Evolutionary conservation across 2,113 vertebrate species (phyloP).

Genomic region (Sterna hirundo): DNA sequence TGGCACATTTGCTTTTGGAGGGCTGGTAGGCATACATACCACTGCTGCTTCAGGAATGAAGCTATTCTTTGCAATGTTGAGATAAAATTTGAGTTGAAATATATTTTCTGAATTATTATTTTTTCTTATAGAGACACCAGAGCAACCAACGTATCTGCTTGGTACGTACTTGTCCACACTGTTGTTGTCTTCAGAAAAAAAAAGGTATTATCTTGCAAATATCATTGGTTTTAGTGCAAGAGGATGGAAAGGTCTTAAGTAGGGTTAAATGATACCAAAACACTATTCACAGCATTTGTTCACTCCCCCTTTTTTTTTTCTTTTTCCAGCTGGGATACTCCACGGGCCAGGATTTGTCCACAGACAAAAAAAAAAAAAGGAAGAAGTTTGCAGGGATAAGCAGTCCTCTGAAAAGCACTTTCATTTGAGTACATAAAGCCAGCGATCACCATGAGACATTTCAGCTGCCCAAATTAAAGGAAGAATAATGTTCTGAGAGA

Average conservation of each 20-base stretch:
- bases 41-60: neutral
- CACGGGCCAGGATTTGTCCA: neutral
- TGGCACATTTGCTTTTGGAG: neutral
- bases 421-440: neutral
- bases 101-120: neutral
- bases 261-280: neutral
- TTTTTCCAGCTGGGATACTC: neutral
- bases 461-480: neutral
- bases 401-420: neutral
- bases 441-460: accelerated
- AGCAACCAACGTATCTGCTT: neutral
- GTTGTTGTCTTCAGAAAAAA: neutral
- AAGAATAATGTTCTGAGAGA: neutral
- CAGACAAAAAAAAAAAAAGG: neutral
- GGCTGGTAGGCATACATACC: neutral
- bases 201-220: neutral
- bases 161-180: accelerated
- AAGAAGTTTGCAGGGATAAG: neutral
- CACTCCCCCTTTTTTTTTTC: neutral
- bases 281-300: neutral
- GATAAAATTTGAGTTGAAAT: neutral
- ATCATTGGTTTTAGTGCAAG: neutral
- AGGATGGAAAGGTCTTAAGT: neutral
- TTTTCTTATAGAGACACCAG: neutral
- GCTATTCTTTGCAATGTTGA: neutral